Conservation (phyloP, 1,140 invertebrate species). For the Ditylenchus dipsaci region DNA sequence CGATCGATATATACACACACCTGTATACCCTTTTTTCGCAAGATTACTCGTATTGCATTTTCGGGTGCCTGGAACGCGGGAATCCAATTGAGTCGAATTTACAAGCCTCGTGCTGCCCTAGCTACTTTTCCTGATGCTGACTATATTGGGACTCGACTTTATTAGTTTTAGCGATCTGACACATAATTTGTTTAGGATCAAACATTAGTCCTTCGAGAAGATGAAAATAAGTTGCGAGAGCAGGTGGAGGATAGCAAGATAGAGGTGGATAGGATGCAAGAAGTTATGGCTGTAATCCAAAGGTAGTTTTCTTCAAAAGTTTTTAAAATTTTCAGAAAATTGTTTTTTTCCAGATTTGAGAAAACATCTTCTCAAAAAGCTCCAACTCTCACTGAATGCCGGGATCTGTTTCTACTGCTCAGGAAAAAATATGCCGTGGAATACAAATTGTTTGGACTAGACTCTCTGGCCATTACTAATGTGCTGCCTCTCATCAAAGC, state of each 20-base stretch:
- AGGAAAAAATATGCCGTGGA: slow-evolving; percentile 65
- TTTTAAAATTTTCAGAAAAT: background rate
- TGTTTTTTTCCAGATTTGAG: background rate
- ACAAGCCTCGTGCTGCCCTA: too few species aligned
- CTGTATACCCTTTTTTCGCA: too few species aligned
- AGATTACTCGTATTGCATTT: too few species aligned
- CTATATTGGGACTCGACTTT: too few species aligned
- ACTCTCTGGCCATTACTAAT: slow-evolving; percentile 60
- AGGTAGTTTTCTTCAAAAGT: slow-evolving; percentile 9
- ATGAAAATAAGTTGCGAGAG: slow-evolving; percentile 68
- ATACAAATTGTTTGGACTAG: slow-evolving; percentile 63
- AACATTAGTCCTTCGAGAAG: slow-evolving; percentile 58
- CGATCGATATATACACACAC: too few species aligned
- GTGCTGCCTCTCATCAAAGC: slow-evolving; percentile 58
- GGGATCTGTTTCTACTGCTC: slow-evolving; percentile 70
- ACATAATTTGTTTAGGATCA: slow-evolving; percentile 66
- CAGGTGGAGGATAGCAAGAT: slow-evolving; percentile 6
- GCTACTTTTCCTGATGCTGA: too few species aligned
- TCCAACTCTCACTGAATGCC: slow-evolving; percentile 67
- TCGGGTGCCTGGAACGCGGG: too few species aligned
- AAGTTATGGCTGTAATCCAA: slow-evolving; percentile 31
- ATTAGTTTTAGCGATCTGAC: background rate
- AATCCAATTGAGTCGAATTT: too few species aligned
- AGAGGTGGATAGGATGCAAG: slow-evolving; percentile 26
- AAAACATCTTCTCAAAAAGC: slow-evolving; percentile 18